phyloP scores from a whole-genome alignment of 2,113 vertebrate genomes.

The Hyaena hyaena region DNA sequence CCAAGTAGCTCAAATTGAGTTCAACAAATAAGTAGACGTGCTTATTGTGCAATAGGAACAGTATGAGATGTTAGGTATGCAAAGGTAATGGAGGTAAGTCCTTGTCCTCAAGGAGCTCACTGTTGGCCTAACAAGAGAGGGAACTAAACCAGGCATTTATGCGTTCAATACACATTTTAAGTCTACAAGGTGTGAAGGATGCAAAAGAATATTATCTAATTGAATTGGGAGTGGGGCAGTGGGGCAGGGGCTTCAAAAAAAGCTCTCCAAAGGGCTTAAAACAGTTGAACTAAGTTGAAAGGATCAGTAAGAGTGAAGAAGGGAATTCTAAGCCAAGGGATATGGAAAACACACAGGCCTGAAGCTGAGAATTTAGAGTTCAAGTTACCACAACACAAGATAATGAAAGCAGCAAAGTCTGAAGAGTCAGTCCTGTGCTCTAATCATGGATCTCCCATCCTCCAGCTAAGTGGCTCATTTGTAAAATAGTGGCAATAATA shows the following conservation, averaged over 20 bases:
- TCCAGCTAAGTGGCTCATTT: neutral
- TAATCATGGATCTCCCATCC: neutral
- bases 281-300: neutral
- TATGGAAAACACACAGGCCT: neutral
- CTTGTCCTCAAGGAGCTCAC: neutral
- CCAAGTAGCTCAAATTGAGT: neutral
- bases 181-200: neutral
- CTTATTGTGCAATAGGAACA: neutral
- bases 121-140: neutral
- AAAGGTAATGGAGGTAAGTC: neutral
- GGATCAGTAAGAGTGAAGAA: neutral
- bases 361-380: neutral
- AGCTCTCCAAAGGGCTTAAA: neutral
- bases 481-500: neutral
- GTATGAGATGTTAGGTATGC: rapidly evolving
- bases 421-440: neutral
- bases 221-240: neutral
- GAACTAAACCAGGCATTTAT: neutral
- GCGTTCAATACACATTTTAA: neutral
- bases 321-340: neutral
- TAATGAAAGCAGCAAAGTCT: neutral
- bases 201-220: neutral
- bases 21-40: neutral
- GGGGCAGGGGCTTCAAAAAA: neutral
- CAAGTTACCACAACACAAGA: neutral